A percentile compares a stretch with the other conserved stretches of the same genome.
These are phyloP conservation scores for Erebia aethiops DNA, from an alignment of 2,888 invertebrate genomes.

Conservation along the genomic window DNA sequence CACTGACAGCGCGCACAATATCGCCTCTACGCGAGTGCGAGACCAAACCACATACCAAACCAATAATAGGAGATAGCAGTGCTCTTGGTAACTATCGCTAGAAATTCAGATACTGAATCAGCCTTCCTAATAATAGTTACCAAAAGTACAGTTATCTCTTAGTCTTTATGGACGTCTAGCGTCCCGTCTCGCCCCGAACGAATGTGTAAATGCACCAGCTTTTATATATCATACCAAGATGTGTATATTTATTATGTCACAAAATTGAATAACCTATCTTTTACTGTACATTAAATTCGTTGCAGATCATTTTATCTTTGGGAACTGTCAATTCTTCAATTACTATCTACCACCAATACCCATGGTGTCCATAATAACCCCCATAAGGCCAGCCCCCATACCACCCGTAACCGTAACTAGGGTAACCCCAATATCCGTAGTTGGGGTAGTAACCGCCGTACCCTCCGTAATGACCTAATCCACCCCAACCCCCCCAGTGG, in stretches of 20 bases:
- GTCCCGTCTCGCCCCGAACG: no score
- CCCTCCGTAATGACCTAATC: slow-evolving; percentile 47
- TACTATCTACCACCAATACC: not conserved
- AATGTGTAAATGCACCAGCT: no score
- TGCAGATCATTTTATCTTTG: slow-evolving; percentile 30
- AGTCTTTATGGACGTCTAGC: no score
- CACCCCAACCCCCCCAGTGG: slow-evolving; percentile 52
- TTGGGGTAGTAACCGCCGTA: slow-evolving; percentile 43
- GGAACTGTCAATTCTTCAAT: slow-evolving; percentile 6
- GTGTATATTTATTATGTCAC: not conserved
- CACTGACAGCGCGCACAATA: no score
- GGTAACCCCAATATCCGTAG: slow-evolving; percentile 38
- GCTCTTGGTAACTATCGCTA: no score
- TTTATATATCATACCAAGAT: no score
- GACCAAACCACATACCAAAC: no score
- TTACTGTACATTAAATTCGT: not conserved
- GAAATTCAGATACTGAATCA: no score
- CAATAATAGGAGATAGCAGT: no score
- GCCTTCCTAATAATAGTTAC: no score
- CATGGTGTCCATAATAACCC: slow-evolving; percentile 41
- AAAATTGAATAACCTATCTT: not conserved
- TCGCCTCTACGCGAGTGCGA: no score
- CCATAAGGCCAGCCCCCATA: slow-evolving; percentile 42
- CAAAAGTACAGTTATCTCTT: no score
- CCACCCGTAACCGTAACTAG: slow-evolving; percentile 38